phyloP scores from a whole-genome alignment of 2,888 invertebrate genomes.

The Reticulitermes lucifugus region DNA sequence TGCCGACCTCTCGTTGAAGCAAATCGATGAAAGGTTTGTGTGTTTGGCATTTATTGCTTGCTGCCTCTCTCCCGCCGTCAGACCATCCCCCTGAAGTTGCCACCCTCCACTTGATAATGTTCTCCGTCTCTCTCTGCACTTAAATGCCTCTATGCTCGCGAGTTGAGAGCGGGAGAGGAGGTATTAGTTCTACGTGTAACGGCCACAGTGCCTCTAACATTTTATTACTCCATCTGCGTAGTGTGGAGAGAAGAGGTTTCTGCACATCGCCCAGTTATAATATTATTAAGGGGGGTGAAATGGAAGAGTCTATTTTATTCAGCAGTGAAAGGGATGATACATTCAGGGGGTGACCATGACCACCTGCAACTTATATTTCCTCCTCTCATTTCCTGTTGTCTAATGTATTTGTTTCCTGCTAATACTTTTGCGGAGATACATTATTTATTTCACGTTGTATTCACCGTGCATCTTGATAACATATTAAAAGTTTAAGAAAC shows the following conservation, averaged over 20 bases:
- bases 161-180: neutral
- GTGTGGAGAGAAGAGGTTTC: slow-evolving; percentile 44
- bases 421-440: neutral
- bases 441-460: neutral
- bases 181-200: slow-evolving; percentile 47
- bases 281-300: slow-evolving; percentile 45
- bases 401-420: neutral
- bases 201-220: slow-evolving; percentile 44
- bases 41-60: slow-evolving; percentile 50
- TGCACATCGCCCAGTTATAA: slow-evolving; percentile 44
- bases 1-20: slow-evolving; percentile 43
- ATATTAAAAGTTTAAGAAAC: too few relatives aligned
- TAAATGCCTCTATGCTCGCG: slow-evolving; percentile 46
- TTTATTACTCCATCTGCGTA: slow-evolving; percentile 48
- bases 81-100: slow-evolving; percentile 40
- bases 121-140: slow-evolving; percentile 41
- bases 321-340: slow-evolving; percentile 37
- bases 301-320: slow-evolving; percentile 48
- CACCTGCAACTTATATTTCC: neutral
- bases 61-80: neutral
- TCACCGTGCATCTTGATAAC: too few relatives aligned
- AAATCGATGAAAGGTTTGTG: slow-evolving; percentile 50
- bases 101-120: slow-evolving; percentile 40
- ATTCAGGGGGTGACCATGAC: neutral
- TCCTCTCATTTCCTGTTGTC: slow-evolving; percentile 6